Conservation (phyloP, 2,113 vertebrate species). For the Onychorhynchus coronatus region DNA sequence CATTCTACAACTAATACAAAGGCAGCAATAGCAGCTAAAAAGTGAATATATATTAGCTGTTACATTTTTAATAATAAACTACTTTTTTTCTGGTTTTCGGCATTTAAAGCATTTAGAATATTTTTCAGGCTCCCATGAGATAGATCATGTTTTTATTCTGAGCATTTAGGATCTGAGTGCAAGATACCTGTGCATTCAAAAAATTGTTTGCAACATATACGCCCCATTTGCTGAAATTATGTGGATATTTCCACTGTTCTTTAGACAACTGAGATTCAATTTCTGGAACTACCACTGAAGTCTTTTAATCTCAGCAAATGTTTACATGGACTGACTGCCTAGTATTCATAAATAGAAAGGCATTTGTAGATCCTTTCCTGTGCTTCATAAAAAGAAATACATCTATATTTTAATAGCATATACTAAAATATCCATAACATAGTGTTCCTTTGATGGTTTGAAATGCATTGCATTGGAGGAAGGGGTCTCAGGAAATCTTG, state of each 20-base stretch:
- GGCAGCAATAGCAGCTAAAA: not conserved
- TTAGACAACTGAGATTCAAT: not conserved
- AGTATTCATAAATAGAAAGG: not conserved
- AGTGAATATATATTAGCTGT: not conserved
- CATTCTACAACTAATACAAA: slow-evolving; percentile 23
- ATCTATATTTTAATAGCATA: not conserved
- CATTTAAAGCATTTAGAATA: not conserved
- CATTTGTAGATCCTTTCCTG: not conserved
- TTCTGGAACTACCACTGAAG: not conserved
- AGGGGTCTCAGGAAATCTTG: not conserved
- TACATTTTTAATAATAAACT: slow-evolving; percentile 36
- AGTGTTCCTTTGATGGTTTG: not conserved
- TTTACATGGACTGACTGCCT: not conserved
- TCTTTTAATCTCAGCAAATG: not conserved
- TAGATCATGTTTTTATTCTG: not conserved
- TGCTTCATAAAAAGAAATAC: not conserved
- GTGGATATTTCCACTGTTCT: not conserved
- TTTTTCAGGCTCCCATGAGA: not conserved
- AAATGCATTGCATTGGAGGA: not conserved
- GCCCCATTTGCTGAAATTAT: not conserved
- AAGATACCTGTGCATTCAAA: not conserved
- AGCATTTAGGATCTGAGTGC: not conserved
- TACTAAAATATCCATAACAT: not conserved
- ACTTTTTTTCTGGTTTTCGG: not conserved
- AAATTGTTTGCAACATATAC: not conserved